phyloP scores from a whole-genome alignment of 2,797 vertebrate species.

The Petrocephalus sullivani region DNA sequence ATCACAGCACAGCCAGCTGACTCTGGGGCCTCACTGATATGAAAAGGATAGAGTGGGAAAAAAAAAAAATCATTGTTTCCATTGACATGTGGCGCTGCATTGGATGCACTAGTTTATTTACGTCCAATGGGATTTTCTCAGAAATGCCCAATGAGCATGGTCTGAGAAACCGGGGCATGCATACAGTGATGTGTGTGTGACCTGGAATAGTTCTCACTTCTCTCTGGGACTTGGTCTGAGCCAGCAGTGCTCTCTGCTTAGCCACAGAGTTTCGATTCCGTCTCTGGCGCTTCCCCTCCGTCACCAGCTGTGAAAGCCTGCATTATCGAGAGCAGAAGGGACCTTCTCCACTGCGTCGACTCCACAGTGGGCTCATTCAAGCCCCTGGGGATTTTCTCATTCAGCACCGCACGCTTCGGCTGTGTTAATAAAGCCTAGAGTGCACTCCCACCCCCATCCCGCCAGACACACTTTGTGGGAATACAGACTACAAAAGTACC shows the following conservation, averaged over 20 bases:
- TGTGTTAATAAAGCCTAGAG: background rate
- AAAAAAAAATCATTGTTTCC: background rate
- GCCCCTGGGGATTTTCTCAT: background rate
- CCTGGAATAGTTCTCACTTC: background rate
- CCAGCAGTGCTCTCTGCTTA: background rate
- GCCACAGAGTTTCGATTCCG: constrained; percentile 9
- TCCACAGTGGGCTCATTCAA: constrained; percentile 23
- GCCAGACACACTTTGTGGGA: background rate
- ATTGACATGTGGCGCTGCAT: background rate
- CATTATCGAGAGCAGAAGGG: constrained; percentile 35
- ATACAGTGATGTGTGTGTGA: background rate
- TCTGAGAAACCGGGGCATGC: background rate
- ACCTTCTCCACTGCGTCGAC: constrained; percentile 32
- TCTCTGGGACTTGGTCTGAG: background rate
- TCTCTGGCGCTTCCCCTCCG: constrained; percentile 29
- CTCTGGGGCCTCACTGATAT: background rate
- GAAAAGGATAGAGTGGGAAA: background rate
- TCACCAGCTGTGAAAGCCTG: constrained; percentile 31
- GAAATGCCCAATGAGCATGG: background rate
- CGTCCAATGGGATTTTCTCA: background rate
- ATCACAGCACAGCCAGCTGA: background rate
- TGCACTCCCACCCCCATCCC: background rate
- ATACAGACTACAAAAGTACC: background rate
- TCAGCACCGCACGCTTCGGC: background rate
- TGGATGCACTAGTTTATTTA: background rate